Evolutionary conservation across 2,113 vertebrate genomes (phyloP), one percentile per base, ranked within the genome.

Genomic region (Hyperopisus bebe): DNA sequence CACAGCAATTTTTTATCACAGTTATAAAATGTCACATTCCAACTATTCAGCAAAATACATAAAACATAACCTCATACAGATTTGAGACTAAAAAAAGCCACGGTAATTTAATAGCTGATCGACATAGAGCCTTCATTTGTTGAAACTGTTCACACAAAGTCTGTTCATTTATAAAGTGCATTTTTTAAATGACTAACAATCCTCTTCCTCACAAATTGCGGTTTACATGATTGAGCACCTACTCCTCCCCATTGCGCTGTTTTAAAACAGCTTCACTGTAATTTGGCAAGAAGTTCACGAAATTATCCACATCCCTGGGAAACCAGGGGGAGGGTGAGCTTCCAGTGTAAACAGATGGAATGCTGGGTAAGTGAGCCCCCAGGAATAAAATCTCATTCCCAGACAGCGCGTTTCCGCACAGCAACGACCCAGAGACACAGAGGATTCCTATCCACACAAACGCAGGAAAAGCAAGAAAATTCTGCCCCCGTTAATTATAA

Each of bases 211-310:
- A 27, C 39, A 84, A 85, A 84, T 44, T 88, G 88, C 27, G 24
- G 74, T 83, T 90, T 83, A 87, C 53, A 51, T n/a, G 80, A 47
- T 13, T 51, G 35, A 62, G 88, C 89, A 84, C 84, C 90, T 77
- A 17, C 90, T 83, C 86, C 87, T 83, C 86, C 62, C 17, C 51
- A 47, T 50, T 21, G 51, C 48, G n/a, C 88, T 90, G 90, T 90
- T 89, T 91, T 90, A 91, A 91, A 91, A 87, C 90, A 91, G 91
- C 90, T 92, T 92, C 90, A 82, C 91, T 90, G 91, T 93, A 91
- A 92, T 93, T 90, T 92, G 91, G 51, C 88, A 89, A 90, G 91
- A 91, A 91, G 90, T 89, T 91, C 92, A 91, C 87, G 48, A 89
- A 90, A 92, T 94, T 91, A 92, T 90, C 88, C 89, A 86, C 39